Evolutionary conservation across 2,888 invertebrate species (phyloP).

Genomic region (Euplexia lucipara): DNA sequence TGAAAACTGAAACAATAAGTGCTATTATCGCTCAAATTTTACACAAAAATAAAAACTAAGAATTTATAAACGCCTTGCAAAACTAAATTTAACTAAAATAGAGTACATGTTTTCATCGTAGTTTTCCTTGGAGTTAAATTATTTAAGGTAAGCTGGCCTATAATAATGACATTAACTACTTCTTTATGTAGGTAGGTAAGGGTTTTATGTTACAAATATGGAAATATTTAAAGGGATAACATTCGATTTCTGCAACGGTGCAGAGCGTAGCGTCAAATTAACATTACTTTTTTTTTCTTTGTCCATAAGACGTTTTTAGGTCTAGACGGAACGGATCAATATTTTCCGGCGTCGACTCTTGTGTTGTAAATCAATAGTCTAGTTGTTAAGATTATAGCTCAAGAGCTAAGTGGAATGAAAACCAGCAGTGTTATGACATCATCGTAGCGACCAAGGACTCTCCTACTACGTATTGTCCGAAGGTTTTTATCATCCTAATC

Average conservation of each 20-base stretch:
- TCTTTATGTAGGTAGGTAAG: not conserved
- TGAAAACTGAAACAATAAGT: slow-evolving; percentile 68
- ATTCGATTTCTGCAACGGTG: not conserved
- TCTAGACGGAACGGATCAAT: slow-evolving; percentile 44
- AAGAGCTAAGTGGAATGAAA: slow-evolving; percentile 16
- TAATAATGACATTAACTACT: slow-evolving; percentile 14
- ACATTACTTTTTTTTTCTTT: not conserved
- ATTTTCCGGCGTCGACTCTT: slow-evolving; percentile 41
- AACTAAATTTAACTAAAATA: slow-evolving; percentile 77
- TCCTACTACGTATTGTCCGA: slow-evolving; percentile 33
- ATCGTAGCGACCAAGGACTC: slow-evolving; percentile 70
- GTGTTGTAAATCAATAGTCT: slow-evolving; percentile 55
- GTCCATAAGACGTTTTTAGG: not conserved
- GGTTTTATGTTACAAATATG: slow-evolving; percentile 14
- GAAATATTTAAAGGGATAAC: not conserved
- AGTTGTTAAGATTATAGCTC: slow-evolving; percentile 39
- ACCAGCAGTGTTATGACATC: slow-evolving; percentile 72
- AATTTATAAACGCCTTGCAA: slow-evolving; percentile 69
- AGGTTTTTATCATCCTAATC: not conserved
- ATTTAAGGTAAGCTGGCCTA: slow-evolving; percentile 74
- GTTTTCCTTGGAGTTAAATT: slow-evolving; percentile 68
- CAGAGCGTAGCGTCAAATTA: not conserved
- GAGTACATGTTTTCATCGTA: slow-evolving; percentile 78
- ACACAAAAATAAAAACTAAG: slow-evolving; percentile 43
- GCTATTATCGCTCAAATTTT: slow-evolving; percentile 58